phyloP scores from a whole-genome alignment of 2,113 vertebrate genomes.

The Corythaixoides concolor region DNA sequence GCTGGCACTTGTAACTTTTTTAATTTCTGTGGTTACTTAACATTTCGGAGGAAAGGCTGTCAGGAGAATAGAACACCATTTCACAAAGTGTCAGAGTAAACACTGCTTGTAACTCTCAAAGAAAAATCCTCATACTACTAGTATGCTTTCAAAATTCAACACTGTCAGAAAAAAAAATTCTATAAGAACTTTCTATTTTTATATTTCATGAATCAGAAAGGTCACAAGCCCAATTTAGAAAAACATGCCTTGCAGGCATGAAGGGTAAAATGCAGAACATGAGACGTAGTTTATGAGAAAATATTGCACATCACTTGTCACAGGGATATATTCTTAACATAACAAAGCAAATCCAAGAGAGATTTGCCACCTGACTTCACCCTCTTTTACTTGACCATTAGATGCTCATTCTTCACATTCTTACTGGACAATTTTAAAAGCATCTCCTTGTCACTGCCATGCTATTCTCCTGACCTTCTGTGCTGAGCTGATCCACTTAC shows the following conservation, averaged over 20 bases:
- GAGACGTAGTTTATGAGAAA: neutral
- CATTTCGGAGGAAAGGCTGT: neutral
- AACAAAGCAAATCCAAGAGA: conserved; percentile 5
- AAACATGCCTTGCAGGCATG: neutral
- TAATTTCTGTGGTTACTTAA: neutral
- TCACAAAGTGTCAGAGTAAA: neutral
- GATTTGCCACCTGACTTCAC: neutral
- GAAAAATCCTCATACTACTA: neutral
- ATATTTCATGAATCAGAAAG: neutral
- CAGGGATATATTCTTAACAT: neutral
- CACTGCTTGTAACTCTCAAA: neutral
- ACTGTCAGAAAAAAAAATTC: neutral
- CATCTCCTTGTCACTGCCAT: neutral
- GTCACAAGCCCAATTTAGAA: neutral
- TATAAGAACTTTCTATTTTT: neutral
- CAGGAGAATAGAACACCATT: neutral
- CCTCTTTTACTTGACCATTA: neutral
- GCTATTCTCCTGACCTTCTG: neutral
- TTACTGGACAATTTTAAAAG: conserved; percentile 14
- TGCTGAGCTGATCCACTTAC: conserved; percentile 30
- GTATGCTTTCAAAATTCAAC: neutral
- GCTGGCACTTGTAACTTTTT: neutral
- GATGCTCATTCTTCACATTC: neutral
- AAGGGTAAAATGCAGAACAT: neutral
- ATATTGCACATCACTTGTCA: neutral